Conservation (phyloP, 2,797 vertebrate species). For the Spea hammondii region DNA sequence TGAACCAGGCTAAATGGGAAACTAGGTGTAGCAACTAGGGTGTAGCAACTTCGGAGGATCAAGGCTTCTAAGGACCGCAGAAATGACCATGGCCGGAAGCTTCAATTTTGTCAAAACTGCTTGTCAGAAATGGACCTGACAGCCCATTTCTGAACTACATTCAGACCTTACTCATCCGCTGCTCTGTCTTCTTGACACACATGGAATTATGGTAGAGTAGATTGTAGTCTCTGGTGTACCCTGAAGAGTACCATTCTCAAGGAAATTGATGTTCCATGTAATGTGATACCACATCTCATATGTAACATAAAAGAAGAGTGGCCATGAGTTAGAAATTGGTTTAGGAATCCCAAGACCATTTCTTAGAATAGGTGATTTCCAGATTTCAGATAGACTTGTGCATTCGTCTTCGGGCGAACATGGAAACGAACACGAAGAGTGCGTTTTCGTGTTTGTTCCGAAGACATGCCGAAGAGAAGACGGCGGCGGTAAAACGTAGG, state of each 20-base stretch:
- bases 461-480: too few species aligned
- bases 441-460: too few species aligned
- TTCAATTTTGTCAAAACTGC: constrained; percentile 14
- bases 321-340: neutral
- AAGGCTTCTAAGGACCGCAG: constrained; percentile 28
- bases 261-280: constrained; percentile 1
- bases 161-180: constrained; percentile 31
- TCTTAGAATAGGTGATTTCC: neutral
- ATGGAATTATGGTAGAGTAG: constrained; percentile 45
- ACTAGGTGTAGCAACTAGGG: too few species aligned
- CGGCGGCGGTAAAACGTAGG: too few species aligned
- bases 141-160: constrained; percentile 34
- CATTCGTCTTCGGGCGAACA: too few species aligned
- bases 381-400: too few species aligned
- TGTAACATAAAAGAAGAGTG: neutral
- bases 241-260: constrained; percentile 24
- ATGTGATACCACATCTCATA: constrained; percentile 8
- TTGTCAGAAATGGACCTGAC: constrained; percentile 16
- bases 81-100: constrained; percentile 12
- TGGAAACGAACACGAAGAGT: too few species aligned
- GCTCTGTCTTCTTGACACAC: constrained; percentile 37
- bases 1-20: too few species aligned
- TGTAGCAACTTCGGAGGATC: constrained; percentile 18
- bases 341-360: neutral
- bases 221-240: constrained; percentile 39